These are phyloP conservation scores for Danio albolineatus DNA, from an alignment of 2,797 vertebrate species.

Conservation along the genomic window DNA sequence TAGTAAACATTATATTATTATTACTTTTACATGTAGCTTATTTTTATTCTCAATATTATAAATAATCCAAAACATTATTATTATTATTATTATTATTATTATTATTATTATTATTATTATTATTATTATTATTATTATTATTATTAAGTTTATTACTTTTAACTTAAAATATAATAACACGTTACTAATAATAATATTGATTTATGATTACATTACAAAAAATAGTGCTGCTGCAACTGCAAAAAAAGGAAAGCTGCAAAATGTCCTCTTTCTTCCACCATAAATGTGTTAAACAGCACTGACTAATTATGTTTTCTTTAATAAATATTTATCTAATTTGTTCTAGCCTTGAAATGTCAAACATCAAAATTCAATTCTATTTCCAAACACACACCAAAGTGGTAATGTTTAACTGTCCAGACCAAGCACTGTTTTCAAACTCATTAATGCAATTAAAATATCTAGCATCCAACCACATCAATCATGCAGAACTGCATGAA, in stretches of 20 bases:
- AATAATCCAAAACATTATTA: no score
- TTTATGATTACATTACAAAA: background rate
- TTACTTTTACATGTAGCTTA: no score
- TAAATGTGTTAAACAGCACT: conserved; percentile 39
- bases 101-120: no score
- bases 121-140: no score
- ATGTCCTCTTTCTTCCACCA: conserved; percentile 7
- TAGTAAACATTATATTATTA: no score
- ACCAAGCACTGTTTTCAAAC: conserved; percentile 42
- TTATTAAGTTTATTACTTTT: no score
- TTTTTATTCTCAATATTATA: no score
- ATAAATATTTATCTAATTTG: conserved; percentile 46
- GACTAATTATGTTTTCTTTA: conserved; percentile 49
- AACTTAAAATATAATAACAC: background rate
- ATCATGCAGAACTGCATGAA: conserved; percentile 3
- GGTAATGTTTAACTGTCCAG: conserved; percentile 22
- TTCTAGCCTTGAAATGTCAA: conserved; percentile 35
- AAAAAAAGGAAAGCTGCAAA: conserved; percentile 11
- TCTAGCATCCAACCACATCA: conserved; percentile 43
- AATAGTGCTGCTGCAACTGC: conserved; percentile 38
- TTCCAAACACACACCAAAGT: conserved; percentile 39
- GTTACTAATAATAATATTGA: background rate
- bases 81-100: no score
- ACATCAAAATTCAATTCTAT: conserved; percentile 47
- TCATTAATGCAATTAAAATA: conserved; percentile 57